A percentile compares a stretch with the other conserved stretches of the same genome.
Conservation (phyloP, 2,113 vertebrate species). For the Eublepharis macularius region DNA sequence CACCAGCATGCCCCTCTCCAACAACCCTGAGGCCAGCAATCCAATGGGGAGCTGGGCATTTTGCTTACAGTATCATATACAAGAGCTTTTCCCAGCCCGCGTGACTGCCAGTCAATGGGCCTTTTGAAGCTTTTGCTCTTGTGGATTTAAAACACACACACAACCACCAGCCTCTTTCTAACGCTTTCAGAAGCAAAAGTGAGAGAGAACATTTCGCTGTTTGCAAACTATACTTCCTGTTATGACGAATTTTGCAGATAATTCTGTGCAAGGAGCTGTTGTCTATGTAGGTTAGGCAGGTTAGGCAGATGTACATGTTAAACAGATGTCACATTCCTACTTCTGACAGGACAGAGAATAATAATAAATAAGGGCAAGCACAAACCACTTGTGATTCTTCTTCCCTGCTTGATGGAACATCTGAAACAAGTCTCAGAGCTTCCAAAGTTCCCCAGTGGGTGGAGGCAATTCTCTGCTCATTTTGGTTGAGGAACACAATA, state of each 20-base stretch:
- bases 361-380: not conserved
- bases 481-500: not conserved
- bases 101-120: not conserved
- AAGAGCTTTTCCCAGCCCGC: not conserved
- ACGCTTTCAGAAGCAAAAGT: not conserved
- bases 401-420: not conserved
- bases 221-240: not conserved
- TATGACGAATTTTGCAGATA: not conserved
- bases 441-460: not conserved
- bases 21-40: constrained; percentile 3
- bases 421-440: not conserved
- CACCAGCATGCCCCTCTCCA: not conserved
- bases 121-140: not conserved
- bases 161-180: rapidly evolving
- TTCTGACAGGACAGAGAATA: not conserved
- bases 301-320: no score
- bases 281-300: not conserved
- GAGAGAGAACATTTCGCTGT: no score
- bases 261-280: not conserved
- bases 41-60: not conserved
- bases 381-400: not conserved
- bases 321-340: not conserved
- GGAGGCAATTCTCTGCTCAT: not conserved
- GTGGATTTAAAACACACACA: not conserved
- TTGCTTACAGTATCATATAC: constrained; percentile 13